phyloP scores from a whole-genome alignment of 2,888 invertebrate species.

The Eutolmus rufibarbis region DNA sequence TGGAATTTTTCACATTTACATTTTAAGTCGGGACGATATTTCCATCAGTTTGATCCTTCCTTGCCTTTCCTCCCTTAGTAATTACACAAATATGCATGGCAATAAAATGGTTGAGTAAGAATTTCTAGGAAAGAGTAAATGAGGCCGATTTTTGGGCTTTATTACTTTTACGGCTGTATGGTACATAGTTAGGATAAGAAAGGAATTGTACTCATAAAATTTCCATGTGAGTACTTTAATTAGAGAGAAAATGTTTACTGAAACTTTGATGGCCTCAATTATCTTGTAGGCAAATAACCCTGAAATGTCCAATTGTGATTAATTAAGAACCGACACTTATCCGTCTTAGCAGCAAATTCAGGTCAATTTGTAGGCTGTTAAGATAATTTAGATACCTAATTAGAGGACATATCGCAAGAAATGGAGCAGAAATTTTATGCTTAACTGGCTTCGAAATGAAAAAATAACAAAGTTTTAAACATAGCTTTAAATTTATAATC shows the following conservation, averaged over 20 bases:
- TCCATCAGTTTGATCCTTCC: not conserved
- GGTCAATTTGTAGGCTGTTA: not conserved
- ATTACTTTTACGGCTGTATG: not conserved
- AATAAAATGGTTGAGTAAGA: not conserved
- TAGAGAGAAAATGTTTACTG: not conserved
- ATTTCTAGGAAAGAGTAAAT: no score
- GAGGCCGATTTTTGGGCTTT: not conserved
- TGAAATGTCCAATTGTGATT: not conserved
- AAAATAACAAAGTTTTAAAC: no score
- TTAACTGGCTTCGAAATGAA: no score
- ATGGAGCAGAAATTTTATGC: no score
- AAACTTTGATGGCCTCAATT: not conserved
- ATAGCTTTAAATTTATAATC: no score
- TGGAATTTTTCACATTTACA: not conserved
- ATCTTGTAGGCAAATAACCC: not conserved
- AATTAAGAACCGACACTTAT: not conserved
- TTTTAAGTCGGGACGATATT: not conserved
- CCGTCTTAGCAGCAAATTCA: not conserved
- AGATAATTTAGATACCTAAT: not conserved
- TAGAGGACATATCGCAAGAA: not conserved
- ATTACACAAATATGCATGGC: not conserved
- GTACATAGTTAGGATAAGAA: not conserved
- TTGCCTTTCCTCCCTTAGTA: not conserved
- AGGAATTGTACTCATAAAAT: not conserved
- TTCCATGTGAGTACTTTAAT: no score